phyloP scores from a whole-genome alignment of 2,113 vertebrate genomes.

The Ramphastos sulfuratus region DNA sequence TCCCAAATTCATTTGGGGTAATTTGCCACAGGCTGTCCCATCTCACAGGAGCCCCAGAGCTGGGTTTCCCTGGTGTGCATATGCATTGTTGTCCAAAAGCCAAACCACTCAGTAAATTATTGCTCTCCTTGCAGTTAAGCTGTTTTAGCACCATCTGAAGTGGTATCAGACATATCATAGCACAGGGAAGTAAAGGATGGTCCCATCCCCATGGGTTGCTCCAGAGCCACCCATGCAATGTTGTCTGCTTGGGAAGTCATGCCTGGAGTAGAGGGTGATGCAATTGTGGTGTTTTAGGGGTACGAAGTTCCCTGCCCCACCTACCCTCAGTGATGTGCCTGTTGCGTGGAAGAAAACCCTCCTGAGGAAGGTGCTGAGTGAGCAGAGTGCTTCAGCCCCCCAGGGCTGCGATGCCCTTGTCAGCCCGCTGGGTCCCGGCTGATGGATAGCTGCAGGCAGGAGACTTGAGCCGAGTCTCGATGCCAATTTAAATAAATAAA shows the following conservation, averaged over 20 bases:
- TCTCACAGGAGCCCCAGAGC: neutral
- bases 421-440: neutral
- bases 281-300: neutral
- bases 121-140: neutral
- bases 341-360: neutral
- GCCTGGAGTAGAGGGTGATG: neutral
- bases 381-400: neutral
- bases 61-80: neutral
- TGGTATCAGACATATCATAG: neutral
- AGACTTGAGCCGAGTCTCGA: conserved; percentile 7
- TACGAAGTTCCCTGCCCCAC: accelerated
- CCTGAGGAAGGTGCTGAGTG: accelerated
- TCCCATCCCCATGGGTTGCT: neutral
- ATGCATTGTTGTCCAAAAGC: accelerated
- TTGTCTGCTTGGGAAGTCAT: neutral
- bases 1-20: neutral
- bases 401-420: neutral
- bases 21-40: neutral
- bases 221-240: neutral
- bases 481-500: conserved; percentile 65
- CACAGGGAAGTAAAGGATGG: neutral
- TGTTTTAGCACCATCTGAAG: neutral
- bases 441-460: conserved; percentile 40
- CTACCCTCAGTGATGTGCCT: accelerated
- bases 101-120: neutral